Base-by-base conservation (phyloP, 2,113 vertebrate species). In the Macquaria ambigua region DNA sequence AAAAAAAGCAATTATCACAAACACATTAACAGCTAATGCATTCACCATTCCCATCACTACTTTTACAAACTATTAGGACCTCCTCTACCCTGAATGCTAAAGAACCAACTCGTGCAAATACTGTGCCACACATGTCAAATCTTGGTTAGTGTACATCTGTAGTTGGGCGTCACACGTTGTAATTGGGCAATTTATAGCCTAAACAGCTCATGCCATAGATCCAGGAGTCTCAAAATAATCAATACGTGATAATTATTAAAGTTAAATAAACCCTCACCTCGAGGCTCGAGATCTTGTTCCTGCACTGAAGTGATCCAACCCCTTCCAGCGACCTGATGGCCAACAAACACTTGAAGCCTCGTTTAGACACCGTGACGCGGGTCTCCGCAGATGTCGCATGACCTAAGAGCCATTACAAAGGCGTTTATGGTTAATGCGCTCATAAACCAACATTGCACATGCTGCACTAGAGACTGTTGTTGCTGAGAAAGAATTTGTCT, bases 21-120 rank as follows among this genome's bases (percentile, higher is more conserved):
- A 85, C 72, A 70, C 66, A 81, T 61, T 62, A 84, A 15, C 31
- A 43, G 56, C 37, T 63, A 81, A 80, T 71, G 67, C 56, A 37
- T 63, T 85, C 39, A n/a, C 8, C 6, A 56, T 64, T 52, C n/a
- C 28, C 18, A 41, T 6, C 10, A 75, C 53, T 37, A 28, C 63
- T 46, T 25, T 34, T 6, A 63, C 31, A 58, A 72, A 77, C 75
- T 11, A 73, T 56, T 64, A 67, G 58, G 50, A 15, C 34, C 18
- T 39, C 46, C 11, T 58, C 39, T n/a, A 23, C 10, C 31, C 63
- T 63, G n/a, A 43, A 74, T 8, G 21, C 62, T 25, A 10, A 56
- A 53, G 10, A 28, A 39, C 10, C 66, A 34, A 77, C 56, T 61
- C 9, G 0, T 53, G 39, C 58, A 64, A 71, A 58, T 58, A 72